Base-by-base conservation (phyloP, 2,888 invertebrate species). In the Dioctria rufipes region DNA sequence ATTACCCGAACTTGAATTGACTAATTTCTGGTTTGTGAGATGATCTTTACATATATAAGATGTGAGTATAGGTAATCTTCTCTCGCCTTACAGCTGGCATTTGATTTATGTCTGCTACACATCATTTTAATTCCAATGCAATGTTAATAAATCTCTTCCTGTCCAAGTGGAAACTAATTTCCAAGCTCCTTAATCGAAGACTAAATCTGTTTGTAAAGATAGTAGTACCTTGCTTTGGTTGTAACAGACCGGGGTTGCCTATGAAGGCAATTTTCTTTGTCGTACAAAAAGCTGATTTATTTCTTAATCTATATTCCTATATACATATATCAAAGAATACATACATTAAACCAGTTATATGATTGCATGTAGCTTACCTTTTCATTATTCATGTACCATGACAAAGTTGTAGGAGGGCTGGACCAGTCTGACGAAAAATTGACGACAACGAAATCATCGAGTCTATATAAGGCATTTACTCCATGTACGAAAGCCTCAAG, bases 391-490 rank as follows among this genome's bases (percentile, higher is more conserved):
- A 88, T 86, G 67, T 86, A 87, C 88, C 88, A 88, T 11, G 85
- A 85, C 8, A 88, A 83, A 25, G 84, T 84, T 43, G 87, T 86
- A 77, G 86, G 83, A 37, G 87, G 86, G 83, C 87, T 88, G 39
- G 88, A 87, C 81, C 86, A 87, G 81, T 88, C 88, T 5, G 88
- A 86, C 83, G 86, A 86, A 82, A 88, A 88, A 82, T 88, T 88
- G 71, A 87, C 87, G 80, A 85, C 84, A 66, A 88, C 86, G 80
- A 86, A 86, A 82, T 88, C 88, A 84, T 87, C 86, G 39, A 86
- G 83, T 25, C 84, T 85, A 78, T 88, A 88, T 83, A 85, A 86
- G 11, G 85, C 84, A 80, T 85, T 85, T 80, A 88, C 86, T 82
- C 86, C 87, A 84, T 86, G 86, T 81, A 88, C 88, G 5, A 86